Conservation (phyloP, 2,797 vertebrate species). For the Molossus alvarezi region DNA sequence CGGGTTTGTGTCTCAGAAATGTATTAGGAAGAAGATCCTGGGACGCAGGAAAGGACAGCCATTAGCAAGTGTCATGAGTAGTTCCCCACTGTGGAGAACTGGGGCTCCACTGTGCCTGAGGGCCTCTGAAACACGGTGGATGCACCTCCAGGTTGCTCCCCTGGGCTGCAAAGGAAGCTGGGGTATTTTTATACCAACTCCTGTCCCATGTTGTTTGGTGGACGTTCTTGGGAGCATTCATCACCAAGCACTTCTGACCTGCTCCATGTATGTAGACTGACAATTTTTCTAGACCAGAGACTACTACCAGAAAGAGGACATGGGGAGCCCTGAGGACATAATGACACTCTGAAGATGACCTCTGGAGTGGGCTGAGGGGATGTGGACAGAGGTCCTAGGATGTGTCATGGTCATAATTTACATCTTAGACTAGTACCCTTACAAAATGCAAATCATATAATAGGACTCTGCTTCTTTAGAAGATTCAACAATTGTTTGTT, state of each 20-base stretch:
- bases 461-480: background rate
- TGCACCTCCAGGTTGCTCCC: background rate
- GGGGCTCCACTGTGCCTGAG: background rate
- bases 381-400: background rate
- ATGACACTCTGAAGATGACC: background rate
- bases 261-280: background rate
- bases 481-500: background rate
- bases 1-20: background rate
- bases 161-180: background rate
- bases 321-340: background rate
- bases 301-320: background rate
- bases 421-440: background rate
- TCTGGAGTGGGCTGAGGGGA: background rate
- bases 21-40: background rate
- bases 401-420: background rate
- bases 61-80: background rate
- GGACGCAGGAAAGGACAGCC: background rate
- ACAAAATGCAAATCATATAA: background rate
- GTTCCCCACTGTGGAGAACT: background rate
- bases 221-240: background rate
- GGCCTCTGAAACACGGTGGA: background rate
- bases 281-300: background rate
- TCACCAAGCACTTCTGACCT: background rate
- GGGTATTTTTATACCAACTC: background rate
- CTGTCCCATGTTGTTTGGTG: background rate